These are phyloP conservation scores for Lithobates pipiens DNA, from an alignment of 2,797 vertebrate species.

Conservation along the genomic window DNA sequence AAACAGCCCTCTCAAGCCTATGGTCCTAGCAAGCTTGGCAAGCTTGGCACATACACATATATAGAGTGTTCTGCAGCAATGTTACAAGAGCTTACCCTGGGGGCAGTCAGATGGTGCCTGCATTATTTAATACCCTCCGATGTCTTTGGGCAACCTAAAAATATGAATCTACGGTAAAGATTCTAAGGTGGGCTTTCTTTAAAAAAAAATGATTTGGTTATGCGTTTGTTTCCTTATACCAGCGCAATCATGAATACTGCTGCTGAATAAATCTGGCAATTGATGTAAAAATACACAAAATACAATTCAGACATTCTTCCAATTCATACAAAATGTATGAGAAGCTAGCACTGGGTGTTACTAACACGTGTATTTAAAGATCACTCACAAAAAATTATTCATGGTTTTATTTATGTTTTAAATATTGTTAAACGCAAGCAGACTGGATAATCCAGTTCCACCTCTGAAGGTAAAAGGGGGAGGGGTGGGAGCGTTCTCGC, in stretches of 20 bases:
- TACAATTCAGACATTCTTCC: neutral
- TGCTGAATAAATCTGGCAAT: neutral
- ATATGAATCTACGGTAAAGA: neutral
- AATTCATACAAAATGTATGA: neutral
- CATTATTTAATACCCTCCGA: neutral
- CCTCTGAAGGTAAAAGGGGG: neutral
- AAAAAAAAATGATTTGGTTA: neutral
- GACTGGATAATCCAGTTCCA: conserved; percentile 57
- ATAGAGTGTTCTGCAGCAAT: neutral
- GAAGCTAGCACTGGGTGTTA: conserved; percentile 18
- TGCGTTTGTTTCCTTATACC: neutral
- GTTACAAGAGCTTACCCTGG: neutral
- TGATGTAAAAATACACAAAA: no score
- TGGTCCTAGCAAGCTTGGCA: neutral
- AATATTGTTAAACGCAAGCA: conserved; percentile 62
- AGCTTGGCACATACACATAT: neutral
- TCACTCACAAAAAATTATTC: conserved; percentile 69
- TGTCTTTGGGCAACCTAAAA: neutral
- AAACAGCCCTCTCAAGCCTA: neutral
- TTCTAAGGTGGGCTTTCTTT: neutral
- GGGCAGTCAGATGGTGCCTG: neutral
- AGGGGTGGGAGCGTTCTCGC: neutral
- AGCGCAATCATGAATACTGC: neutral
- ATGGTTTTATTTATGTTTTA: conserved; percentile 71
- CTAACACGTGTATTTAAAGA: conserved; percentile 64